These are phyloP conservation scores for mouse (Mus musculus) DNA, from an alignment of 2,113 vertebrate genomes.

Conservation along the genomic window DNA sequence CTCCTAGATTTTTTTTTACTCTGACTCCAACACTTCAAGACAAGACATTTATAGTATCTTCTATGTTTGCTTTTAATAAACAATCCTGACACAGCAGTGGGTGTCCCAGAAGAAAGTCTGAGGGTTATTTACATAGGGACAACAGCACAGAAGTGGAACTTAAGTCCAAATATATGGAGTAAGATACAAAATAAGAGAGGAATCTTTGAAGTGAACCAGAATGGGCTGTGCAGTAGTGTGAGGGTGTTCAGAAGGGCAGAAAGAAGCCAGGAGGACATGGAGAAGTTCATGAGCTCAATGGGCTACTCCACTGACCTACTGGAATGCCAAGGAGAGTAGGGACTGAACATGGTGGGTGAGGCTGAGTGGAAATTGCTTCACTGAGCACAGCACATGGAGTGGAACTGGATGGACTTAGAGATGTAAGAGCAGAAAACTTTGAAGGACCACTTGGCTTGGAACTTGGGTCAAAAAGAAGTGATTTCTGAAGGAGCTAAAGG, in stretches of 20 bases:
- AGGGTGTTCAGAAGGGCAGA: too few species aligned
- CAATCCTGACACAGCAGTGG: background rate
- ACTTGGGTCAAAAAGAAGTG: background rate
- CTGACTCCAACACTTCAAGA: background rate
- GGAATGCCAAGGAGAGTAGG: too few species aligned
- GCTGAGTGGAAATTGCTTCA: background rate
- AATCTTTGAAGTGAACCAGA: background rate
- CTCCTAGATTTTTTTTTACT: background rate
- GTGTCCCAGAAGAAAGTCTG: background rate
- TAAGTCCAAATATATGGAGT: background rate
- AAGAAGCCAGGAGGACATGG: background rate
- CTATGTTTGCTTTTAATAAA: background rate
- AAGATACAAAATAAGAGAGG: background rate
- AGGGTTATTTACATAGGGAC: background rate
- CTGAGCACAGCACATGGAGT: background rate
- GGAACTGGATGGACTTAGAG: background rate
- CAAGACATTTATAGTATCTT: background rate
- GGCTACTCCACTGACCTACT: rapidly evolving
- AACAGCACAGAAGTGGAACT: background rate
- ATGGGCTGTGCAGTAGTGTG: background rate
- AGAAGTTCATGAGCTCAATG: background rate
- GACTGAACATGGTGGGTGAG: background rate
- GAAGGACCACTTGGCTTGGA: background rate
- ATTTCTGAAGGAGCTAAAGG: background rate
- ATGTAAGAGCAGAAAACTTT: background rate